Base-by-base conservation (phyloP, 2,797 vertebrate species). In the Poeciliopsis infans region DNA sequence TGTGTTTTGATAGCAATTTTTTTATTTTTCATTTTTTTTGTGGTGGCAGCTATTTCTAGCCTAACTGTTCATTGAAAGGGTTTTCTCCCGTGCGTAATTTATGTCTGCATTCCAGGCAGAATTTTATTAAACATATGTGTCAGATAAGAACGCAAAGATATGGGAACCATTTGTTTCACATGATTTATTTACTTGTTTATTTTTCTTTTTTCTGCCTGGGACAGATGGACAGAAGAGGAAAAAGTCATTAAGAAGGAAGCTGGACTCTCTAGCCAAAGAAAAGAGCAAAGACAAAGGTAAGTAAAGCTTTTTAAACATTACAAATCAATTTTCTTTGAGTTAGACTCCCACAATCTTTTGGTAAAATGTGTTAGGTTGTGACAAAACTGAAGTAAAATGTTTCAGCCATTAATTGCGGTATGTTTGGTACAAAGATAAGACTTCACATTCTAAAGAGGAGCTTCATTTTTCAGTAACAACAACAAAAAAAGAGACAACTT, bases 201-300 rank as follows among this genome's bases (percentile, higher is more conserved):
- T 55, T 28, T 61, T 46, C 2, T 59, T 15, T 33, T 55, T 2
- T 61, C 43, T n/a, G 39, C 33, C 18, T 77, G 76, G 72, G 88
- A n/a, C 95, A 99, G 98, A 98, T 96, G 97, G 97, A 86, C 97
- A 98, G 91, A 99, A 99, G 95, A 96, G 97, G 93, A 99, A 99
- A 95, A 98, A 98, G 91, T 99, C 98, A 0, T 92, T 98, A 93
- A 95, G 97, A 94, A 97, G 98, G 96, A 99, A 98, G 95, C 94
- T 98, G 96, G 98, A 98, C 93, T 98, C 98, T 8, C 93, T 99
- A 25, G 96, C 96, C 33, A 99, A 99, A 84, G 98, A 99, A 95
- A 99, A 97, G 94, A 97, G 97, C 81, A 97, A 96, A 96, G 98
- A 98, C 96, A 97, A 96, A 96, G 95, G 95, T 95, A 89, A 2